These are phyloP conservation scores for Actinopyga echinites DNA, from an alignment of 53 echinoderm and acorn worm species.

Conservation along the genomic window DNA sequence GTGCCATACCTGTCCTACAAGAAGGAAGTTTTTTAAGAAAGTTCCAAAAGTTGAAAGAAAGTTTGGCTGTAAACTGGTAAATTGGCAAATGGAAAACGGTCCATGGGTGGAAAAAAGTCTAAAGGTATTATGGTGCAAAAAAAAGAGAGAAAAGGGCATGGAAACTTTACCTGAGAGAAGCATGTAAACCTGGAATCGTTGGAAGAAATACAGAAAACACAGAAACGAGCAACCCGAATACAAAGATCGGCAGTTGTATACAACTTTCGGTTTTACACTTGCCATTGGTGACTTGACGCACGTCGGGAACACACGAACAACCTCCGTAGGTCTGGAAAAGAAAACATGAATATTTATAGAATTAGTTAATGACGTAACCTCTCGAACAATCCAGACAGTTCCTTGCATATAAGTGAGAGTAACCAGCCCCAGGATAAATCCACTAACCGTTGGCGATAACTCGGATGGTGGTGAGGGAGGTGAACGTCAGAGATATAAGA, in stretches of 20 bases:
- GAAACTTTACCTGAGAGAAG: neutral
- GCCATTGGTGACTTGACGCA: neutral
- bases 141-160: neutral
- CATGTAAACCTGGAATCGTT: conserved; percentile 1
- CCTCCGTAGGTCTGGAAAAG: conserved; percentile 3
- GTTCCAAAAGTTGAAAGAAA: too few species aligned
- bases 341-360: neutral
- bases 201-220: neutral
- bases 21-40: too few species aligned
- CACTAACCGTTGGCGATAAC: too few species aligned
- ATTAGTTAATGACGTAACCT: too few species aligned
- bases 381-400: too few species aligned
- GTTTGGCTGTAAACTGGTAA: too few species aligned
- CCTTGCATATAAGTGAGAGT: too few species aligned
- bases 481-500: too few species aligned
- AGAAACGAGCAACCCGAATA: neutral
- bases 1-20: too few species aligned
- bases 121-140: neutral
- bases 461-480: too few species aligned
- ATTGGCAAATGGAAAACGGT: too few species aligned
- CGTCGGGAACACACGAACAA: neutral
- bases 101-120: neutral
- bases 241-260: neutral
- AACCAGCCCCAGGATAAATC: too few species aligned
- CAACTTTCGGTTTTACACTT: neutral